These are phyloP conservation scores for Cacoxenus indagator DNA, from an alignment of 2,888 invertebrate genomes.

Conservation along the genomic window DNA sequence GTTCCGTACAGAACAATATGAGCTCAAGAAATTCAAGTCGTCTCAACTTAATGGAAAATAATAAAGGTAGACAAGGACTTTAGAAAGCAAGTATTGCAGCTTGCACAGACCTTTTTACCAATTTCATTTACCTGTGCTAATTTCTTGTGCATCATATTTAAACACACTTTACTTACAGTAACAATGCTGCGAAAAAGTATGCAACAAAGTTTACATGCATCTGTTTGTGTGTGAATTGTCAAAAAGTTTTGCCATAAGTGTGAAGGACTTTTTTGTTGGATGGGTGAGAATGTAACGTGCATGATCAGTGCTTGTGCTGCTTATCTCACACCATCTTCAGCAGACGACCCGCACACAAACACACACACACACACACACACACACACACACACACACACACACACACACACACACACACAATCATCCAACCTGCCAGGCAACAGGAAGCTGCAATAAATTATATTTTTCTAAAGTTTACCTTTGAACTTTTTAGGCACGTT, in stretches of 20 bases:
- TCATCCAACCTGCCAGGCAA: constrained; percentile 50
- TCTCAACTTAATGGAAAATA: neutral
- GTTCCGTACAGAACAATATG: neutral
- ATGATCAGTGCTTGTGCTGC: constrained; percentile 8
- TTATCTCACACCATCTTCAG: constrained; percentile 1
- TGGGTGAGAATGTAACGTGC: neutral
- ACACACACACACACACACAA: neutral
- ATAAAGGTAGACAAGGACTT: constrained; percentile 32
- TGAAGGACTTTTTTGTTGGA: neutral
- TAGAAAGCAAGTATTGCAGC: constrained; percentile 36
- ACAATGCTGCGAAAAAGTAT: constrained; percentile 42
- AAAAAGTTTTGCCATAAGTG: constrained; percentile 57
- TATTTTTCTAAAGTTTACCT: constrained; percentile 61
- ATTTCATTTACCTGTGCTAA: neutral
- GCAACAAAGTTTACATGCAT: constrained; percentile 50
- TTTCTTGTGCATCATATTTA: neutral
- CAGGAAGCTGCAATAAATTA: constrained; percentile 62
- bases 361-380: constrained; percentile 20
- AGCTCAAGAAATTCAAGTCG: neutral
- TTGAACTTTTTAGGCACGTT: constrained; percentile 18
- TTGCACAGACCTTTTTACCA: neutral
- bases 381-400: constrained; percentile 18
- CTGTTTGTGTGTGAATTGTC: constrained; percentile 43
- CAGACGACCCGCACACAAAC: neutral
- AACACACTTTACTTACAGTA: neutral